Conservation (phyloP, 2,113 vertebrate genomes). For the Rallus limicola region DNA sequence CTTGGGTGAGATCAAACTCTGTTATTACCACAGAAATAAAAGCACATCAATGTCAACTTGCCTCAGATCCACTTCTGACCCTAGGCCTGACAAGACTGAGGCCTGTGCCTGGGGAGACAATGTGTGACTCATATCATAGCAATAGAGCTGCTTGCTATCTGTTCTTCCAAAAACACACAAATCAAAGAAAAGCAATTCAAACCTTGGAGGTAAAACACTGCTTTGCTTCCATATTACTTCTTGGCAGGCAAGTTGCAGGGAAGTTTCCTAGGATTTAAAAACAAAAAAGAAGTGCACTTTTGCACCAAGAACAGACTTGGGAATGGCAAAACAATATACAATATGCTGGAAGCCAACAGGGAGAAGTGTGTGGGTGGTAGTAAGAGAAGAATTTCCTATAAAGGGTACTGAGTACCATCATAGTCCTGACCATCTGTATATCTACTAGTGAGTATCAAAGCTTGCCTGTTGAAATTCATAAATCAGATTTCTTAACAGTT, state of each 20-base stretch:
- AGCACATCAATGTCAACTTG: not conserved
- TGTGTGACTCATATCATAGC: not conserved
- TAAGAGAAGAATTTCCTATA: not conserved
- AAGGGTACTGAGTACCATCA: not conserved
- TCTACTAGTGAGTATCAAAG: not conserved
- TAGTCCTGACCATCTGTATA: not conserved
- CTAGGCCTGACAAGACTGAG: not conserved
- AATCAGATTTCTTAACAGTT: not conserved
- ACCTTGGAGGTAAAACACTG: not conserved
- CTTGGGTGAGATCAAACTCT: not conserved
- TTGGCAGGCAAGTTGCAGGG: not conserved
- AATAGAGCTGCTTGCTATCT: not conserved
- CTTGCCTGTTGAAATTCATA: not conserved
- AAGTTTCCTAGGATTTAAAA: not conserved
- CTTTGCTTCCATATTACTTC: not conserved
- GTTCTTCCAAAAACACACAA: not conserved
- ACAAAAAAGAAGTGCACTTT: not conserved
- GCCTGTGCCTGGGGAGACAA: not conserved
- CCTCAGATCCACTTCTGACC: not conserved
- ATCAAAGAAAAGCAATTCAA: not conserved
- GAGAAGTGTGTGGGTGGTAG: not conserved
- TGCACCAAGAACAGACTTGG: not conserved
- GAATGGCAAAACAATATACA: not conserved
- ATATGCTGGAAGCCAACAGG: not conserved
- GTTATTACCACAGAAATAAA: not conserved